phyloP scores from a whole-genome alignment of 1,140 invertebrate genomes.

The Orchestia grillus region DNA sequence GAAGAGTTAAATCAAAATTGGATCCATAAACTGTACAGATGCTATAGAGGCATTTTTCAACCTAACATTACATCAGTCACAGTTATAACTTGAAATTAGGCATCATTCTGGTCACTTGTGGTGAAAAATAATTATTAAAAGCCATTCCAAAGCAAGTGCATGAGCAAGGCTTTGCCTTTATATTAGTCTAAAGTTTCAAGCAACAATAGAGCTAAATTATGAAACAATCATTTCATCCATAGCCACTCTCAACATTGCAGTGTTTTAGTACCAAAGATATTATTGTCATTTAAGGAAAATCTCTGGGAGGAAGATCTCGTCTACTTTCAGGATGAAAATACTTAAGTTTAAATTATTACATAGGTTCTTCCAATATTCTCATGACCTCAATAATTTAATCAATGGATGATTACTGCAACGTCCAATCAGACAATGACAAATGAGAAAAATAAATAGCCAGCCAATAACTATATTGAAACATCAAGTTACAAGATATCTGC shows the following conservation, averaged over 20 bases:
- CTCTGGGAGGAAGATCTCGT: background rate
- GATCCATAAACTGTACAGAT: background rate
- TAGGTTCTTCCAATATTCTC: too few relatives aligned
- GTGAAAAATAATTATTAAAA: background rate
- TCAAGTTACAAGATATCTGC: background rate
- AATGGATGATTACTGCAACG: background rate
- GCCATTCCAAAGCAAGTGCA: constrained; percentile 6
- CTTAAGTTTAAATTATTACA: background rate
- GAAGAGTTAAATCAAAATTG: background rate
- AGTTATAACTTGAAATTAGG: background rate
- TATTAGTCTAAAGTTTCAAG: background rate
- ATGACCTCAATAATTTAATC: too few relatives aligned
- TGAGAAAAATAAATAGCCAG: background rate
- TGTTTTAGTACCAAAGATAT: background rate
- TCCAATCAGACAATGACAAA: background rate
- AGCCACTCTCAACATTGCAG: background rate
- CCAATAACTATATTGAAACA: background rate
- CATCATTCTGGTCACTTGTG: background rate
- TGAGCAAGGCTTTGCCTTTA: background rate
- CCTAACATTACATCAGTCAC: background rate
- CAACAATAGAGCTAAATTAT: background rate
- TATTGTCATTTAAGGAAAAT: background rate
- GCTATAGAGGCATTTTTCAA: background rate
- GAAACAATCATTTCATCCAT: background rate
- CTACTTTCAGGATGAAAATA: background rate